Percentiles rank a stretch among this genome's conserved stretches.
Evolutionary conservation across 2,113 vertebrate genomes (phyloP).

Genomic region (Catharus fuscescens): DNA sequence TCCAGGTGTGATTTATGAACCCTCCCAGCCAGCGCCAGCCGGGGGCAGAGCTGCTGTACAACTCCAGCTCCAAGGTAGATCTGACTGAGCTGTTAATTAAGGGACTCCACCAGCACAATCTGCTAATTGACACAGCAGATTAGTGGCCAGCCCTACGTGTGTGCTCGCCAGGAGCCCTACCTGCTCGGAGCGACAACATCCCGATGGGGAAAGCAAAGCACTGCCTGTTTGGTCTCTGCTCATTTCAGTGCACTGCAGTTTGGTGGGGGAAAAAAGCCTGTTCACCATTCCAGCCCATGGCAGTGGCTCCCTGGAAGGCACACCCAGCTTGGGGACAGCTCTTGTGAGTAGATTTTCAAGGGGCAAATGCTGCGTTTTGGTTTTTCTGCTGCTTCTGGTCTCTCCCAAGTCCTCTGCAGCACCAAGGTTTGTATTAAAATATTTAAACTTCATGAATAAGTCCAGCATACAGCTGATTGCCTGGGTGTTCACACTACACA

Average conservation of each 20-base stretch:
- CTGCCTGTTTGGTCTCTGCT: neutral
- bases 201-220: neutral
- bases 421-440: neutral
- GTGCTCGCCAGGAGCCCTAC: neutral
- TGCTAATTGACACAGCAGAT: neutral
- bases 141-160: rapidly evolving
- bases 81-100: neutral
- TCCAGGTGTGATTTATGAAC: neutral
- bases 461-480: neutral
- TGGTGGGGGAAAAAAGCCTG: neutral
- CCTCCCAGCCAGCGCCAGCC: rapidly evolving
- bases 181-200: neutral
- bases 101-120: neutral
- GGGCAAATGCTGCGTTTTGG: neutral
- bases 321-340: neutral
- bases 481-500: neutral
- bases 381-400: neutral
- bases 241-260: neutral
- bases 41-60: neutral
- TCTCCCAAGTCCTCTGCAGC: neutral
- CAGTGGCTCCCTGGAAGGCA: neutral
- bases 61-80: neutral
- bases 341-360: rapidly evolving
- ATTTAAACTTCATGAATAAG: slow-evolving; percentile 27
- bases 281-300: rapidly evolving